Evolutionary conservation across 1,140 invertebrate genomes (phyloP).

Genomic region (Oscheius sp.): DNA sequence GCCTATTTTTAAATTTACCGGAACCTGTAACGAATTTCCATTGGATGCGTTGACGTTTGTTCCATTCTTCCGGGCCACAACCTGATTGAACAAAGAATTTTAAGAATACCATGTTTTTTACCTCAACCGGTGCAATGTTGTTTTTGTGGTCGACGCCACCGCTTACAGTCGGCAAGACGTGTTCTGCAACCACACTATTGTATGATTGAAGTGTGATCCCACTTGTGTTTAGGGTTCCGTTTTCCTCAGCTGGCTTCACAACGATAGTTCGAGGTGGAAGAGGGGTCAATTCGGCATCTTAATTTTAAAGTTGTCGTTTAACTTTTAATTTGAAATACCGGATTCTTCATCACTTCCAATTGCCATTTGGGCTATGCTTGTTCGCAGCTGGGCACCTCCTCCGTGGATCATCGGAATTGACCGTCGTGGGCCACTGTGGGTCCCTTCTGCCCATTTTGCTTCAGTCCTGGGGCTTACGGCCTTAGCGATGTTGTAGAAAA

Average conservation of each 20-base stretch:
- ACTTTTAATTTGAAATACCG: slow-evolving; percentile 15
- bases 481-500: too few relatives aligned
- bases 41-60: neutral
- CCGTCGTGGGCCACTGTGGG: slow-evolving; percentile 1
- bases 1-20: too few relatives aligned
- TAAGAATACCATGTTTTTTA: too few relatives aligned
- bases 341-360: slow-evolving; percentile 27
- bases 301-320: neutral
- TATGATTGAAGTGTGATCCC: neutral
- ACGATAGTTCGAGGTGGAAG: neutral
- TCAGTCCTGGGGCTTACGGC: neutral
- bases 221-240: neutral
- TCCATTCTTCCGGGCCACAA: neutral
- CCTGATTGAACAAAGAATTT: too few relatives aligned
- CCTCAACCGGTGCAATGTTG: neutral
- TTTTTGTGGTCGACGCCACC: neutral
- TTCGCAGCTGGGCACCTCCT: slow-evolving; percentile 9
- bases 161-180: neutral
- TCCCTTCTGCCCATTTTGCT: neutral
- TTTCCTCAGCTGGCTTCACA: neutral
- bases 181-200: neutral
- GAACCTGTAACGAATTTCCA: too few relatives aligned
- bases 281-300: neutral
- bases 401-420: slow-evolving; percentile 28
- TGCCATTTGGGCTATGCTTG: slow-evolving; percentile 20